Evolutionary conservation across 2,797 vertebrate species (phyloP).

Genomic region (Mycteria americana): DNA sequence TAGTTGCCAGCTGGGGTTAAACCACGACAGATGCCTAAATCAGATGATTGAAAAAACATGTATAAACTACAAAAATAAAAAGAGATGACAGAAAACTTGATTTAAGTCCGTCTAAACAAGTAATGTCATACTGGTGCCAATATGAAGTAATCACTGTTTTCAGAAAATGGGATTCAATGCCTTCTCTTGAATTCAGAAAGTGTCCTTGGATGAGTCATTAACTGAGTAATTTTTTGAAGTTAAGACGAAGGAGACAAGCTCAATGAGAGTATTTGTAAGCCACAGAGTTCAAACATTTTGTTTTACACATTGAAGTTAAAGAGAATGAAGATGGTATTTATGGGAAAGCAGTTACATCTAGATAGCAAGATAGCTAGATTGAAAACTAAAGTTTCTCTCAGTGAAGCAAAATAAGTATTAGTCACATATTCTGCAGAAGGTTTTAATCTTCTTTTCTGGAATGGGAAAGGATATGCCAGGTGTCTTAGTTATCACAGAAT

Average conservation of each 20-base stretch:
- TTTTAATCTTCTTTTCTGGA: neutral
- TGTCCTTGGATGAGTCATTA: neutral
- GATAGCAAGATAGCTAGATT: neutral
- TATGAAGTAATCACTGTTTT: slow-evolving; percentile 17
- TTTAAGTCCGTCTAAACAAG: slow-evolving; percentile 6
- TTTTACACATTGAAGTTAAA: neutral
- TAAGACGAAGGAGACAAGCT: neutral
- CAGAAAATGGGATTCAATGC: neutral
- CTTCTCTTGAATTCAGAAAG: slow-evolving; percentile 11
- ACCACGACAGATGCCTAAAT: neutral
- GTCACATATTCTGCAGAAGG: neutral
- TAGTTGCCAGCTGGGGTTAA: too few species aligned
- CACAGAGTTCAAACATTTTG: neutral
- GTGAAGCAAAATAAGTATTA: neutral
- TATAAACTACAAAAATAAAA: slow-evolving; percentile 23
- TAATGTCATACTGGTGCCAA: neutral
- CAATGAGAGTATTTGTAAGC: neutral
- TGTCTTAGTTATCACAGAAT: neutral
- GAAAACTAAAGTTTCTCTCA: neutral
- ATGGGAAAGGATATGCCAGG: neutral
- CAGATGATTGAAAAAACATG: neutral
- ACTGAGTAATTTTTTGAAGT: neutral
- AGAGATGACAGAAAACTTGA: neutral
- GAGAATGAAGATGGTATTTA: neutral
- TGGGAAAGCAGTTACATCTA: neutral